Conservation (phyloP, 1,140 invertebrate species). For the Trinorchestia longiramus region DNA sequence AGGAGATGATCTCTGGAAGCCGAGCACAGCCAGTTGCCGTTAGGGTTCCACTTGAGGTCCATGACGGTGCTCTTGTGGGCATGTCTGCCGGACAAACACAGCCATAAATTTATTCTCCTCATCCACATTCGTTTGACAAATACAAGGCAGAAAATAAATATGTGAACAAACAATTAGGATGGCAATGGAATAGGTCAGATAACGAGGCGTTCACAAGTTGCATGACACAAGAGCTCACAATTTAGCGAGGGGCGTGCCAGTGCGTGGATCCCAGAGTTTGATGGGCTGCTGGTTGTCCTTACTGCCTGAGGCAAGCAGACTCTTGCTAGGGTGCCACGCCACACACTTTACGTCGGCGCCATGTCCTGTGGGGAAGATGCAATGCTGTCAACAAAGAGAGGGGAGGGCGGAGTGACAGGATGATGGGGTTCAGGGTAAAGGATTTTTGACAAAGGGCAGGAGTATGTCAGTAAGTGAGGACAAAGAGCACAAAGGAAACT, state of each 20-base stretch:
- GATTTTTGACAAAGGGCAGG: neutral
- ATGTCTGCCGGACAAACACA: conserved; percentile 78
- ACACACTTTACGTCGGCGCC: conserved; percentile 99
- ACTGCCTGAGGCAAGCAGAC: conserved; percentile 95
- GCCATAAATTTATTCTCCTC: neutral
- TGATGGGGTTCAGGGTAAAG: neutral
- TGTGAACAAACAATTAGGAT: too few relatives aligned
- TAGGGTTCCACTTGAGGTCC: conserved; percentile 99
- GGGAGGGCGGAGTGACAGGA: too few relatives aligned
- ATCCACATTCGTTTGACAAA: neutral
- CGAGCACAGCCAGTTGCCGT: conserved; percentile 99
- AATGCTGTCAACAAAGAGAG: neutral
- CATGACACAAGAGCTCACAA: conserved; percentile 71
- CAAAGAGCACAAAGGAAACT: neutral
- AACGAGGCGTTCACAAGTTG: neutral
- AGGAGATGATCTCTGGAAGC: conserved; percentile 97
- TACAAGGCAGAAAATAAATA: too few relatives aligned
- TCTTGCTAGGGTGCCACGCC: conserved; percentile 99
- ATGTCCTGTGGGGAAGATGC: conserved; percentile 79
- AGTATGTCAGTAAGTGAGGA: neutral
- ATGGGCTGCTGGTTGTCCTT: conserved; percentile 99
- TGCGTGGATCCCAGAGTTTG: conserved; percentile 99
- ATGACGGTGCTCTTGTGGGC: conserved; percentile 99
- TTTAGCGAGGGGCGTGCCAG: conserved; percentile 80
- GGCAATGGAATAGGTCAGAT: too few relatives aligned